phyloP scores from a whole-genome alignment of 2,888 invertebrate genomes.

The Acholoe squamosa region DNA sequence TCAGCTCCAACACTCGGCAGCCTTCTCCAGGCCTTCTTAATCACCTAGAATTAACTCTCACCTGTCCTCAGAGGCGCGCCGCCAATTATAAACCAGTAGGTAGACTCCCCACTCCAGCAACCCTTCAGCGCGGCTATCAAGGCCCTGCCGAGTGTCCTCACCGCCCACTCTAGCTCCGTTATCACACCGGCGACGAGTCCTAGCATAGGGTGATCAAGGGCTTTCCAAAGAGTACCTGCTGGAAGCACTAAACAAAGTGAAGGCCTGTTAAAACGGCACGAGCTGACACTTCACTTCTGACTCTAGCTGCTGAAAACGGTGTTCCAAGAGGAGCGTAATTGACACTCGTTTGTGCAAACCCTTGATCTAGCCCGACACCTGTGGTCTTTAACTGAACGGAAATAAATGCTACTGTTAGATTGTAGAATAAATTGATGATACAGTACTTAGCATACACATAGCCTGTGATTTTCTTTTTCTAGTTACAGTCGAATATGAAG shows the following conservation, averaged over 20 bases:
- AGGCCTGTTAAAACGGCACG: conserved; percentile 20
- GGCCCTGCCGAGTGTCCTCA: conserved; percentile 33
- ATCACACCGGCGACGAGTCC: conserved; percentile 3
- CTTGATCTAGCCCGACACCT: neutral
- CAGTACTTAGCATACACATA: no score
- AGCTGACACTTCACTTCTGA: conserved; percentile 43
- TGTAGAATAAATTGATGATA: no score
- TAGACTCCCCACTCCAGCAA: neutral
- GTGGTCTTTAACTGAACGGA: neutral
- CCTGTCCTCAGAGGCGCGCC: conserved; percentile 9
- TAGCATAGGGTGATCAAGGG: conserved; percentile 41
- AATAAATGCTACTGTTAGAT: no score
- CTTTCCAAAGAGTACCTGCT: conserved; percentile 31
- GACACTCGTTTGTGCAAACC: conserved; percentile 26
- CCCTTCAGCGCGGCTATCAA: conserved; percentile 26
- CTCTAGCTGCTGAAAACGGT: conserved; percentile 39
- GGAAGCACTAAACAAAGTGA: conserved; percentile 58
- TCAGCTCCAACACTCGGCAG: conserved; percentile 31
- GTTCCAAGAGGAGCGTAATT: conserved; percentile 18
- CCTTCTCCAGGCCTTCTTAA: conserved; percentile 8
- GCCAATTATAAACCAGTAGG: conserved; percentile 52
- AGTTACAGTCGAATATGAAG: no score
- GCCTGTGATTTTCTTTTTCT: no score
- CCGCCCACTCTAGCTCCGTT: neutral
- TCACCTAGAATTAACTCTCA: conserved; percentile 54